Evolutionary conservation across 1,140 invertebrate species (phyloP).

Genomic region (Calliopsis andreniformis): DNA sequence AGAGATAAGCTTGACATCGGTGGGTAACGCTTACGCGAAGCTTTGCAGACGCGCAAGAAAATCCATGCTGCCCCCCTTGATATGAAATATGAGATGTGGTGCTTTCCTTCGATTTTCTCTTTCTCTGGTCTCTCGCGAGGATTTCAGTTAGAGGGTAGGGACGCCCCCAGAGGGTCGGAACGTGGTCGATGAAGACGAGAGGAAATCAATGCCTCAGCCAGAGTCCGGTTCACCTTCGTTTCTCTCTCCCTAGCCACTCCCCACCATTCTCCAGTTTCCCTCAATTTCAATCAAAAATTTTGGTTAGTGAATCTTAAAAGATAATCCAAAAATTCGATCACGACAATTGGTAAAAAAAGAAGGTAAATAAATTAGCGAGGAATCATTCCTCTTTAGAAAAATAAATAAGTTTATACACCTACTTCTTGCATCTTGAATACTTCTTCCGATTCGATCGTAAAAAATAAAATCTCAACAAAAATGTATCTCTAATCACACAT

Average conservation of each 20-base stretch:
- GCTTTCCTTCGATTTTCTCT: slow-evolving; percentile 67
- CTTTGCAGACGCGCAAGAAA: slow-evolving; percentile 74
- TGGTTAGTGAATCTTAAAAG: slow-evolving; percentile 10
- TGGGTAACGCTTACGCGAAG: slow-evolving; percentile 74
- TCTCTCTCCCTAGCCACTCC: slow-evolving; percentile 28
- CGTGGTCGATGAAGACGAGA: slow-evolving; percentile 80
- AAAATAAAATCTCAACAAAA: too few species aligned
- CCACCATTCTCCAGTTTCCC: background rate
- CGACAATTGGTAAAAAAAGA: too few species aligned
- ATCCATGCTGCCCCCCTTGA: slow-evolving; percentile 77
- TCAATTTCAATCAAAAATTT: background rate
- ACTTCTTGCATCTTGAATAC: too few species aligned
- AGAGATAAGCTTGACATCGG: slow-evolving; percentile 76
- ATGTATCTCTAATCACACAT: too few species aligned
- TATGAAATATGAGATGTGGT: slow-evolving; percentile 79
- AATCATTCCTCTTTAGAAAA: too few species aligned
- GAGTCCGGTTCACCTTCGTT: slow-evolving; percentile 68
- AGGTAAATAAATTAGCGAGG: too few species aligned
- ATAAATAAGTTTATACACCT: too few species aligned
- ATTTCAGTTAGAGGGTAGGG: slow-evolving; percentile 74
- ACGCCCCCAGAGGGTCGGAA: slow-evolving; percentile 72
- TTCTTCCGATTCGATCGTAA: too few species aligned
- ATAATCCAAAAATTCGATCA: too few species aligned
- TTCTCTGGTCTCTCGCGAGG: slow-evolving; percentile 71
- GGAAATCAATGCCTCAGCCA: slow-evolving; percentile 80